Base-by-base conservation (phyloP, 2,888 invertebrate species). In the Tinea trinotella region DNA sequence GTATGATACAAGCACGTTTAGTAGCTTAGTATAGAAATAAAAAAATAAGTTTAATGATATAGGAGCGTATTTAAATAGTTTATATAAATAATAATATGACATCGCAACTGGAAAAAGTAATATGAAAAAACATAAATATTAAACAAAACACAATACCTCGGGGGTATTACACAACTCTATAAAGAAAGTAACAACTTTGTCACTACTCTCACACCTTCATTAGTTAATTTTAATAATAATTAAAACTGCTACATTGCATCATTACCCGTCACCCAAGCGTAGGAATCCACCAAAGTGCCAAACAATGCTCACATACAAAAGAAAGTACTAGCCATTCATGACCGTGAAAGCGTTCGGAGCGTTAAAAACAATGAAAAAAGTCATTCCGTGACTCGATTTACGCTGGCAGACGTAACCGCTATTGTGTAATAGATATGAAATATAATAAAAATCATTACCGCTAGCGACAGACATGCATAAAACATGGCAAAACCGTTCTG, bases 281-380 rank as follows among this genome's bases (percentile, higher is more conserved):
- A 17, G 48, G 48, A 19, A 20, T 19, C 48, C 3, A 18, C 20
- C 5, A 48, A 18, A 48, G 7, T 20, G 30, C 7, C n/a, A 48
- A 48, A 48, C 48, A 48, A 48, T 48, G 48, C 48, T n/a, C 3
- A 9, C 36, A 18, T 13, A 50, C 62, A 62, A 67, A 82, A 75
- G 83, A 82, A 84, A 84, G 82, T 20, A 50, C 2, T 66, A 61
- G 60, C 54, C 65, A 68, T 66, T 67, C 71, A 71, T 80, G 80
- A 80, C 80, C 79, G 80, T 77, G 81, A 83, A 83, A 82, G 80
- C 69, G 57, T 58, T 62, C 62, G 64, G 60, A 64, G 69, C 70
- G 67, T 60, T 67, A 64, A 67, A 50, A 70, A 75, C 70, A 72
- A 71, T 71, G 70, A 58, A 60, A 70, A 66, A 61, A 59, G 60